Conservation (phyloP, 2,797 vertebrate genomes). For the Gobionotothen gibberifrons region DNA sequence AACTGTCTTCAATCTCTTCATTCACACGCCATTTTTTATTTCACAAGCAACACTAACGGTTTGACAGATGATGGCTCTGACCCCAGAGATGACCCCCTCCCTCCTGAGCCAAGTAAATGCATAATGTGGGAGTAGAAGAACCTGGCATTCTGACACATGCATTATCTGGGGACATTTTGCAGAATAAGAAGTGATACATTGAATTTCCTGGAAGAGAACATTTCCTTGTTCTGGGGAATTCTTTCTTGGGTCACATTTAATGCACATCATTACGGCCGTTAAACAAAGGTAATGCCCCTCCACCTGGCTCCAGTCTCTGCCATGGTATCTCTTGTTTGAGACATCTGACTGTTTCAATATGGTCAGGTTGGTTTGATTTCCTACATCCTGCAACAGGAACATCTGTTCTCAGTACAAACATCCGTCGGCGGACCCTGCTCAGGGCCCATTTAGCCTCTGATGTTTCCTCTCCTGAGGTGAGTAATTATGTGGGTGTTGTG, state of each 20-base stretch:
- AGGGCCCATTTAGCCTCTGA: background rate
- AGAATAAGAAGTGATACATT: background rate
- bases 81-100: background rate
- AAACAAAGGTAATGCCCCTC: conserved; percentile 4
- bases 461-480: too few relatives aligned
- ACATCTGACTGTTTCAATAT: conserved; percentile 1
- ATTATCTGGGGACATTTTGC: conserved; percentile 39
- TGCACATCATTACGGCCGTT: background rate
- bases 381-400: conserved; percentile 25
- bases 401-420: conserved; percentile 49
- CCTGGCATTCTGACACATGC: conserved; percentile 27
- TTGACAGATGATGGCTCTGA: background rate
- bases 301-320: conserved; percentile 1
- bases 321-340: background rate
- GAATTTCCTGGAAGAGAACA: background rate
- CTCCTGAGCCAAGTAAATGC: background rate
- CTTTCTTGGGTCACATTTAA: background rate
- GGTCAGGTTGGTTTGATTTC: conserved; percentile 8
- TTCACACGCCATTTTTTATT: background rate
- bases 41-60: background rate
- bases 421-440: background rate
- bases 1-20: conserved; percentile 3
- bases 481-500: background rate
- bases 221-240: conserved; percentile 5
- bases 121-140: background rate